A percentile compares a stretch with the other conserved stretches of the same genome.
Evolutionary conservation across 1,140 invertebrate genomes (phyloP).

Genomic region (Bombus balteatus): DNA sequence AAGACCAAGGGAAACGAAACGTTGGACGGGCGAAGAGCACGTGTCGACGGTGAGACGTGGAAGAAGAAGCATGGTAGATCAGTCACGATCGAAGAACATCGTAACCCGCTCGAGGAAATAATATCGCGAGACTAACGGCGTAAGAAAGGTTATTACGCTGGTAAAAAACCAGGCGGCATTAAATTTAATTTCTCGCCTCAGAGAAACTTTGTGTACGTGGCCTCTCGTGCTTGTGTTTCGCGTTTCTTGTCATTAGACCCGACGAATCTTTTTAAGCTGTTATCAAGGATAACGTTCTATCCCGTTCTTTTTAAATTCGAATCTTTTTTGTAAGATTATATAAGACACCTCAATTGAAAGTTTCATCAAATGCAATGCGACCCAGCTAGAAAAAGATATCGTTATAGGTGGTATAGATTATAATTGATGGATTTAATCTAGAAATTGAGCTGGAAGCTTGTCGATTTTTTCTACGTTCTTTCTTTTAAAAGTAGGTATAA

Average conservation of each 20-base stretch:
- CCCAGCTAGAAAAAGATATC: background rate
- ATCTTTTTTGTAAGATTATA: background rate
- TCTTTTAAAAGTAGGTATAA: too few relatives aligned
- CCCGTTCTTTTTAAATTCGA: background rate
- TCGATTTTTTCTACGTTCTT: too few relatives aligned
- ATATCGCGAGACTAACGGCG: slow-evolving; percentile 55
- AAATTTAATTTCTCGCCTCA: slow-evolving; percentile 66
- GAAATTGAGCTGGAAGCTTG: background rate
- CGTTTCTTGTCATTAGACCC: slow-evolving; percentile 3
- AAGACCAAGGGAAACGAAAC: slow-evolving; percentile 68
- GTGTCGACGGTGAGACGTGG: slow-evolving; percentile 62
- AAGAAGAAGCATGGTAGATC: slow-evolving; percentile 62
- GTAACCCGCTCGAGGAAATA: slow-evolving; percentile 64
- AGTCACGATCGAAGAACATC: slow-evolving; percentile 67
- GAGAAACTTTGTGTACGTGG: slow-evolving; percentile 41
- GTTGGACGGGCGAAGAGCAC: slow-evolving; percentile 50
- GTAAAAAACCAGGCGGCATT: slow-evolving; percentile 49
- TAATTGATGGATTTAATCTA: background rate
- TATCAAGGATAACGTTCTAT: background rate
- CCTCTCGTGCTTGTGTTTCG: background rate
- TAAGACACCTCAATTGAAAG: background rate
- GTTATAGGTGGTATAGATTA: background rate
- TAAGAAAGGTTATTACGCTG: slow-evolving; percentile 65
- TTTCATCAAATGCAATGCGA: background rate
- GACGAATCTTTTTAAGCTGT: background rate